Base-by-base conservation (phyloP, 1,140 invertebrate species). In the Thereuonema tuberculata region DNA sequence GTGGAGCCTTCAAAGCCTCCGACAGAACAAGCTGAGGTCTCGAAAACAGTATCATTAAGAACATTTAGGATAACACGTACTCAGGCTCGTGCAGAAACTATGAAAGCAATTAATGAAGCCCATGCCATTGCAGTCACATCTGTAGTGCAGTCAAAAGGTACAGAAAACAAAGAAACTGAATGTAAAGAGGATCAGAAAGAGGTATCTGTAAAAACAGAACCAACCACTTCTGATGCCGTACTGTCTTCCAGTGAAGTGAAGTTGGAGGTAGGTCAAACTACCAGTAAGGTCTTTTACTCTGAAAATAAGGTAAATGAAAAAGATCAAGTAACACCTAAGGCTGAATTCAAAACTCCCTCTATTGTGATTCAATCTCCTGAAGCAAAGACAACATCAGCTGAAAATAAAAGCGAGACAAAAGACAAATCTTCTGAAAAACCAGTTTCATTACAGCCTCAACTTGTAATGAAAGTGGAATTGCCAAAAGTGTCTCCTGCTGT, bases 381-480 rank as follows among this genome's bases (percentile, higher is more conserved):
- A 9, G 31, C 5, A 37, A 37, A 37, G 17, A 9, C 31, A 9
- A 9, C 17, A 37, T 37, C 31, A 9, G n/a, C n/a, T n/a, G 31
- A 37, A 37, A 37, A 37, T 37, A 17, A 9, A 29, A 27, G 24
- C 14, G 24, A 29, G 3, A 12, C 31, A 37, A 37, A 37, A 37
- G 5, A 9, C 5, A 17, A 37, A 5, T 37, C 31, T 9, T 9
- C 31, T 24, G 55, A 37, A 2, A 56, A 37, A 12, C 20, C 27
- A 5, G 23, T 9, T 23, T 21, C 20, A 3, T 26, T 60, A 5
- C 59, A 60, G 46, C 5, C 50, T n/a, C 59, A 60, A 20, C 59
- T 64, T 14, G 65, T 67, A 26, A 56, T 67, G 52, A 68, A 68
- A 61, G 65, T 69, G n/a, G 68, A 69, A 63, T 47, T 67, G 46